These are phyloP conservation scores for Plusia festucae DNA, from an alignment of 2,888 invertebrate genomes.

Conservation along the genomic window DNA sequence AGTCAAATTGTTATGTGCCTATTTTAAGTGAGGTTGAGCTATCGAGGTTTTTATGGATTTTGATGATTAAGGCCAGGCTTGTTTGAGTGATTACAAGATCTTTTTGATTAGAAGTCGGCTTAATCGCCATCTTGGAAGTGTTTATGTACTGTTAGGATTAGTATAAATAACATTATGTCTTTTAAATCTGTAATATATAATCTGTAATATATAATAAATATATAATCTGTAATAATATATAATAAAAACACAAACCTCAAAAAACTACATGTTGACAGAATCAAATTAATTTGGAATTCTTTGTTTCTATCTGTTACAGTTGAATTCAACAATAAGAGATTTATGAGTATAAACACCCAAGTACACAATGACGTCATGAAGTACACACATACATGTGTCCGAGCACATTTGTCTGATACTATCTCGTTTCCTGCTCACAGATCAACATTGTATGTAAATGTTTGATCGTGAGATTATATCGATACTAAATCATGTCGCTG, in stretches of 20 bases:
- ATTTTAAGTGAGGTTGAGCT: slow-evolving; percentile 9
- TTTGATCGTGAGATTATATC: slow-evolving; percentile 43
- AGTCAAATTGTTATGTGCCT: slow-evolving; percentile 19
- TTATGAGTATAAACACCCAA: background rate
- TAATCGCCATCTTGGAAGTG: background rate
- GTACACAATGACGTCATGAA: background rate
- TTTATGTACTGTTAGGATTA: background rate
- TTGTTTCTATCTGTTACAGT: no score
- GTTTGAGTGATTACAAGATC: background rate
- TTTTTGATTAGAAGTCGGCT: background rate
- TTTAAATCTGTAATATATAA: no score
- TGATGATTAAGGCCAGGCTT: background rate
- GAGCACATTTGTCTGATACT: slow-evolving; percentile 56
- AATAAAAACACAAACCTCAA: no score
- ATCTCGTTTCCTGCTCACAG: slow-evolving; percentile 62
- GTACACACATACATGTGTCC: slow-evolving; percentile 13
- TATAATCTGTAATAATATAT: no score
- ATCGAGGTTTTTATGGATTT: slow-evolving; percentile 7
- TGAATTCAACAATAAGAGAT: background rate
- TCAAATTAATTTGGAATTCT: no score
- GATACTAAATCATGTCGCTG: slow-evolving; percentile 52
- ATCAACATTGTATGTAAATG: slow-evolving; percentile 65
- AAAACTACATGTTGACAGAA: no score
- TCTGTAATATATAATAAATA: no score
- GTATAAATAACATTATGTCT: no score